Percentiles rank a stretch among this genome's conserved stretches.
Evolutionary conservation across 1,140 invertebrate genomes (phyloP).

Genomic region (Halyomorpha halys): DNA sequence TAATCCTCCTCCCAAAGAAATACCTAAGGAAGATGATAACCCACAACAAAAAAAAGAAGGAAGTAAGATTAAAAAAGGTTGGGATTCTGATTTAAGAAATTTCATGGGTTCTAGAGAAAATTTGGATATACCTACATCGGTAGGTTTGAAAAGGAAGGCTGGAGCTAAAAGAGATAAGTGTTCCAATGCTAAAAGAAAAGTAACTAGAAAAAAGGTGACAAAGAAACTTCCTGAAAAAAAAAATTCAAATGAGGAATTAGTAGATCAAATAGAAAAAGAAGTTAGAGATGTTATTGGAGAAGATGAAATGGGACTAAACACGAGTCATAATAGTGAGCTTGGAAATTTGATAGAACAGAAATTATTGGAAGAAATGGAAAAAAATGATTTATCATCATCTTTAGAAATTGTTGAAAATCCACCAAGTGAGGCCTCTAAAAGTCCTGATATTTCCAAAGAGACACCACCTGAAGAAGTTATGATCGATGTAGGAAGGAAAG

Average conservation of each 20-base stretch:
- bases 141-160: constrained; percentile 9
- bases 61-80: constrained; percentile 16
- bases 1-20: constrained; percentile 8
- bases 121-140: constrained; percentile 19
- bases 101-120: not conserved
- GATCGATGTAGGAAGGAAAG: no score
- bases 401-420: no score
- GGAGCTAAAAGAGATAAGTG: not conserved
- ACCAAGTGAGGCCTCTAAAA: no score
- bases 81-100: constrained; percentile 23
- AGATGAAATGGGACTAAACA: constrained; percentile 6
- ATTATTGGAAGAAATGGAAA: no score
- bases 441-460: no score
- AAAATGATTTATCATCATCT: no score
- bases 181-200: not conserved
- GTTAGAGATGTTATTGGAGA: constrained; percentile 23
- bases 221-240: not conserved
- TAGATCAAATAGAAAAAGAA: constrained; percentile 22
- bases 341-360: no score
- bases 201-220: not conserved
- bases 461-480: no score
- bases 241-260: constrained; percentile 19
- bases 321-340: not conserved
- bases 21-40: not conserved
- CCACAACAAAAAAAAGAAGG: no score